A percentile compares a stretch with the other conserved stretches of the same genome.
phyloP scores from a whole-genome alignment of 2,888 invertebrate genomes.

The Caenorhabditis sp. region DNA sequence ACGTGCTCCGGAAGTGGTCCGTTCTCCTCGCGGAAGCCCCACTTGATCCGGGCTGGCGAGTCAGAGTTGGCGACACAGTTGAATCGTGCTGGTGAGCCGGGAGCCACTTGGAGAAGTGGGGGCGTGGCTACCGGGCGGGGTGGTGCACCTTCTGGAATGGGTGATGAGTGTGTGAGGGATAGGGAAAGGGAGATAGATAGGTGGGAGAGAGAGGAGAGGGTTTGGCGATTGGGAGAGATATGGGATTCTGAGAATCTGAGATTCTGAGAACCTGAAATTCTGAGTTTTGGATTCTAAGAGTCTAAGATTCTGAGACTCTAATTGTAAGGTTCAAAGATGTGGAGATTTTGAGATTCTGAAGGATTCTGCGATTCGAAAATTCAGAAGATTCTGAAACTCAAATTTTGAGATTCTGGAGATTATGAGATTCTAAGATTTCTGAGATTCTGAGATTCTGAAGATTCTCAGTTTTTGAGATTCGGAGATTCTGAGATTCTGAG shows the following conservation, averaged over 20 bases:
- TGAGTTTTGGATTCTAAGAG: background rate
- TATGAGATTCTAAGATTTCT: background rate
- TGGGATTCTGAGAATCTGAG: no score
- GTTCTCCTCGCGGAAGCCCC: slow-evolving; percentile 74
- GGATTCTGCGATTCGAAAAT: no score
- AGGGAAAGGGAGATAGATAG: slow-evolving; percentile 31
- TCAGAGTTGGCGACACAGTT: slow-evolving; percentile 80
- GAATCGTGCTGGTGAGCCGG: slow-evolving; percentile 80
- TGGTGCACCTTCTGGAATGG: slow-evolving; percentile 75
- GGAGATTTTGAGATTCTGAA: no score
- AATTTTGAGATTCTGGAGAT: background rate
- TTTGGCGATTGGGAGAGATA: background rate
- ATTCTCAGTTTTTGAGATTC: no score
- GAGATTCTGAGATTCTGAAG: no score
- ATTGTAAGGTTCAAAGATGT: no score
- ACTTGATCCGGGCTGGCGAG: slow-evolving; percentile 78
- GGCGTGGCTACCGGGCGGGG: slow-evolving; percentile 81
- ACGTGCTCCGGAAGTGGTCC: slow-evolving; percentile 77
- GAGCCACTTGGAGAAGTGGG: slow-evolving; percentile 74
- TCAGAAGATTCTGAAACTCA: no score
- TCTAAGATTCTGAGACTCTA: no score
- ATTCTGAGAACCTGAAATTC: no score
- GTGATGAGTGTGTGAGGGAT: slow-evolving; percentile 1
- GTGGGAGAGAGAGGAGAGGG: background rate
- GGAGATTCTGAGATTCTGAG: no score